Base-by-base conservation (phyloP, 2,888 invertebrate genomes). In the Hirtodrosophila histrioides region DNA sequence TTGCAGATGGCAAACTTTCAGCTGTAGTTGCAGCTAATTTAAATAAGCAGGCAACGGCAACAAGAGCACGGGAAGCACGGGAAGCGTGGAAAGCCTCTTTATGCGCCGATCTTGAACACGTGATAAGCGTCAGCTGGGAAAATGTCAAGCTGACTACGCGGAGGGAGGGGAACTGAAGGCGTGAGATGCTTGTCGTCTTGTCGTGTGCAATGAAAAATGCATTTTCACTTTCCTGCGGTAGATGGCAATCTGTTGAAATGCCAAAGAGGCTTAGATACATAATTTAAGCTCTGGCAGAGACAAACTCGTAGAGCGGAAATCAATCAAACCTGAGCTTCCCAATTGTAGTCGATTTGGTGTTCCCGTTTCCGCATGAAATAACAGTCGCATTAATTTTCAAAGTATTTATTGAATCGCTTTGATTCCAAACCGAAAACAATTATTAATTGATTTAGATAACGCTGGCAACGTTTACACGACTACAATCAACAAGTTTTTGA, bases 1-100 rank as follows among this genome's bases (percentile, higher is more conserved):
- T 82, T 79, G 86, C 88, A 75, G 72, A 63, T 77, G 78, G 78
- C 65, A 49, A 44, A 55, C 61, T 67, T 58, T 70, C 54, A 49
- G 50, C 57, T 55, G 35, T 50, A 66, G 69, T 77, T 67, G 86
- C 57, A 49, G 80, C 88, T 88, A 82, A 82, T 82, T 88, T 82
- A 66, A 88, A 82, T 88, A 83, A 73, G 84, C 77, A 53, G 58
- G 17, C 60, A 46, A 29, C 35, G 55, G 49, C 35, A 23, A 55
- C 27, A 27, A 27, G 3, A 27, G 27, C 27, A 27, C 27, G 27
- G 27, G 7, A 27, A n/a, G 65, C 65, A n/a, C 33, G 79, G 43
- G 65, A 81, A 79, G 77, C 78, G 88, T 78, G 80, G 86, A 90
- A 88, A 78, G 83, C 77, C 81, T 77, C 78, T 78, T 66, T 70